Evolutionary conservation across 2,797 vertebrate genomes (phyloP).

Genomic region (Eleutherodactylus coqui): DNA sequence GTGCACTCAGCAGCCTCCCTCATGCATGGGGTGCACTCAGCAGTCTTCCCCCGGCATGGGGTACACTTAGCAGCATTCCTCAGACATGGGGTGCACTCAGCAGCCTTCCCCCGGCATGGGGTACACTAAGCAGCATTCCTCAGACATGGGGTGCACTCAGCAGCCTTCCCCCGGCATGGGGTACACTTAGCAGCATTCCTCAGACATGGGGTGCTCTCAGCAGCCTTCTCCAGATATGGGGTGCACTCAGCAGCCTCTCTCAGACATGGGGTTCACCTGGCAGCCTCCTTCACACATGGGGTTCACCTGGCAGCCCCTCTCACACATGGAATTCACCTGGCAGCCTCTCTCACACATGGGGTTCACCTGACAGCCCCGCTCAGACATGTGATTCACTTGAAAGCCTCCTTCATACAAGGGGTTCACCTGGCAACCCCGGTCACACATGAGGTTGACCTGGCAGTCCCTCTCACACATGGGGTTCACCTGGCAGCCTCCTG

Average conservation of each 20-base stretch:
- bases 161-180: no score
- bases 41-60: no score
- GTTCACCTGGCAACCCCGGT: no score
- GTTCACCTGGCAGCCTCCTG: neutral
- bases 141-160: no score
- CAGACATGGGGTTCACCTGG: neutral
- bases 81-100: no score
- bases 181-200: no score
- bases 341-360: neutral
- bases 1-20: no score
- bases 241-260: neutral
- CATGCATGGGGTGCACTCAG: neutral
- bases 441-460: no score
- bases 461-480: neutral
- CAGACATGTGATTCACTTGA: neutral
- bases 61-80: neutral
- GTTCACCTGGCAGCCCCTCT: neutral
- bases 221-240: neutral
- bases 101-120: no score
- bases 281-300: neutral
- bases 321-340: neutral
- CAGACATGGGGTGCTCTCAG: neutral
- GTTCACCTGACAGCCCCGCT: neutral
- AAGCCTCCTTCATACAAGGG: no score
- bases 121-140: no score